Conservation (phyloP, 1,140 invertebrate genomes). For the Coenobita brevimanus region DNA sequence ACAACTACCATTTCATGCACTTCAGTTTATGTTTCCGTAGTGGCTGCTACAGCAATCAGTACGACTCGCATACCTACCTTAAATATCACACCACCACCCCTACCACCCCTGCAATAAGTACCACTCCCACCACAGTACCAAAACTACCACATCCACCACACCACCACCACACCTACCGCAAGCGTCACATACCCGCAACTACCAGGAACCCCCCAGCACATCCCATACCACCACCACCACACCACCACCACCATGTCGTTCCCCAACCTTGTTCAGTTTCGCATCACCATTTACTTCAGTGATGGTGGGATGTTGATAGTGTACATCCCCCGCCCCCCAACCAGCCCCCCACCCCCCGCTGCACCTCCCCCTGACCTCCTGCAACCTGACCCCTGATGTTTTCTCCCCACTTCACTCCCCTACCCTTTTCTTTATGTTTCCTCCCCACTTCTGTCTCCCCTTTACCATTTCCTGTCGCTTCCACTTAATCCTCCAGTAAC, state of each 20-base stretch:
- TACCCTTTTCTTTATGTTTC: too few species aligned
- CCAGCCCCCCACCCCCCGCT: neutral
- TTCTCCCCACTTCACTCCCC: too few species aligned
- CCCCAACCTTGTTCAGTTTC: slow-evolving; percentile 42
- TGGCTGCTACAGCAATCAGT: too few species aligned
- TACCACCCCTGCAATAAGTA: too few species aligned
- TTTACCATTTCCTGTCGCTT: too few species aligned
- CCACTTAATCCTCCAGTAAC: too few species aligned
- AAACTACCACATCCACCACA: neutral
- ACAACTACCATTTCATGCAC: too few species aligned
- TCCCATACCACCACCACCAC: neutral
- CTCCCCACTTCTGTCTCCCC: too few species aligned
- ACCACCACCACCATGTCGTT: slow-evolving; percentile 27
- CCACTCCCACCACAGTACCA: too few species aligned
- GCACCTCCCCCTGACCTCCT: neutral
- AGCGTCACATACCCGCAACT: neutral
- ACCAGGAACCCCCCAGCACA: neutral
- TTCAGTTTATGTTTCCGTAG: too few species aligned
- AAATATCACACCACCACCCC: too few species aligned
- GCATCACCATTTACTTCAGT: slow-evolving; percentile 47
- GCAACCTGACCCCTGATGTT: neutral
- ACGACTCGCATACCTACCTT: too few species aligned
- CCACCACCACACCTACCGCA: neutral
- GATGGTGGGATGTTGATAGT: slow-evolving; percentile 30
- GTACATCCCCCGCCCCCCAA: slow-evolving; percentile 36